Evolutionary conservation across 2,113 vertebrate species (phyloP).

Genomic region (Neodon shergylaensis): DNA sequence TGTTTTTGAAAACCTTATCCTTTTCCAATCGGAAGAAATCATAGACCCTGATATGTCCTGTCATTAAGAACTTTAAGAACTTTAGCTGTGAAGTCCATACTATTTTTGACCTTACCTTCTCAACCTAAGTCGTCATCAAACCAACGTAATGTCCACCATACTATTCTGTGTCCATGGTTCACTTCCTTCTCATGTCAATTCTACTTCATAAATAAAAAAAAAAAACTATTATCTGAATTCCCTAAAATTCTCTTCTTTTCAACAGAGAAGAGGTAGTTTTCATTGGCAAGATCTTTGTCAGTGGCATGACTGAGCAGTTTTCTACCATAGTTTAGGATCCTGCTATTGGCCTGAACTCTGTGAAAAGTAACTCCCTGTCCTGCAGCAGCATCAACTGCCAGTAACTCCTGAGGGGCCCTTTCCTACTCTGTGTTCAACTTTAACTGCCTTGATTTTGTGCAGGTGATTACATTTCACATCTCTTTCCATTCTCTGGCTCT

Average conservation of each 20-base stretch:
- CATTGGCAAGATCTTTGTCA: neutral
- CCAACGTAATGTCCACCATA: accelerated
- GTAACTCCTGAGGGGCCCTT: no score
- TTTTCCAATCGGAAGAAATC: accelerated
- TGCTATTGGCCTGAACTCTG: neutral
- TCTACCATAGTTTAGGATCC: no score
- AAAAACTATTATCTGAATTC: neutral
- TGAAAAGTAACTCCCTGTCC: neutral
- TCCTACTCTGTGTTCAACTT: no score
- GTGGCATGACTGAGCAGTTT: neutral
- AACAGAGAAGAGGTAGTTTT: neutral
- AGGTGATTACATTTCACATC: neutral
- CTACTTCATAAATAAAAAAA: neutral
- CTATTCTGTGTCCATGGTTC: accelerated
- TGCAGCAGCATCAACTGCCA: neutral
- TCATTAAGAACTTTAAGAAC: accelerated
- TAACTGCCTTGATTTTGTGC: neutral
- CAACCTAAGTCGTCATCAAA: neutral
- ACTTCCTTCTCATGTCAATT: no score
- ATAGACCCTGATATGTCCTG: accelerated
- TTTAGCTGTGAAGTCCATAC: accelerated
- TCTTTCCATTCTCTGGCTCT: neutral
- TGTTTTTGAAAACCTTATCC: neutral
- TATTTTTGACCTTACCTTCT: neutral
- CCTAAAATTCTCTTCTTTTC: neutral